Evolutionary conservation across 2,797 vertebrate genomes (phyloP), one percentile per base, ranked within the genome.

Genomic region (Oophaga sylvatica): DNA sequence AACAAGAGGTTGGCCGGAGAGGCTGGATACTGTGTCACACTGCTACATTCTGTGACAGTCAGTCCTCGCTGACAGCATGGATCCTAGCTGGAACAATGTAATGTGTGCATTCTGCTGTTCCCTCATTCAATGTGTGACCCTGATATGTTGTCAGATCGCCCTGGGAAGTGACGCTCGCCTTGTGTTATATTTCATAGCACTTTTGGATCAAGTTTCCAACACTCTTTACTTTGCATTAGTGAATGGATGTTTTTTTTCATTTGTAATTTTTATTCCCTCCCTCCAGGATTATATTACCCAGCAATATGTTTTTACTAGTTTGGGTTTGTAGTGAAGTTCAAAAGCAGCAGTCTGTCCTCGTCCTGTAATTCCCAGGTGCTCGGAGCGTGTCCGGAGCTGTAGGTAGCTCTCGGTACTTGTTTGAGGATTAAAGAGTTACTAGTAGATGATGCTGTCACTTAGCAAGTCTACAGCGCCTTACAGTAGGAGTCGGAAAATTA

Each of bases 361-460:
- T 48, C 29, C 53, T 86, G 16, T 80, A 75, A 53, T 63, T 81
- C 41, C 35, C 17, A 35, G 56, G 68, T 15, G 31, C 57, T 76
- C 22, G 56, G 79, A 81, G 86, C 86, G 19, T 41, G 80, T 75
- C 86, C 80, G n/a, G 70, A 67, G 71, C 48, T 76, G 80, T 62
- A 83, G 86, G 80, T 82, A 68, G 45, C 41, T 63, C 41, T 76
- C 19, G 16, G 20, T 70, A 53, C 65, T 19, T 81, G 68, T 62
- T 48, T 20, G 35, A 63, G 68, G 67, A 73, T 80, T 53, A 56
- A 16, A 45, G 15, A 20, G 71, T 26, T 86, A 20, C 67, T 62
- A 48, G 56, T 48, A 79, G 26, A 79, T 65, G 63, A 68, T 82
- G 80, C 62, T 82, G 63, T 82, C 63, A 82, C 26, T 82, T 68